A percentile compares a stretch with the other conserved stretches of the same genome.
Evolutionary conservation across 2,797 vertebrate species (phyloP).

Genomic region (Platalea minor): DNA sequence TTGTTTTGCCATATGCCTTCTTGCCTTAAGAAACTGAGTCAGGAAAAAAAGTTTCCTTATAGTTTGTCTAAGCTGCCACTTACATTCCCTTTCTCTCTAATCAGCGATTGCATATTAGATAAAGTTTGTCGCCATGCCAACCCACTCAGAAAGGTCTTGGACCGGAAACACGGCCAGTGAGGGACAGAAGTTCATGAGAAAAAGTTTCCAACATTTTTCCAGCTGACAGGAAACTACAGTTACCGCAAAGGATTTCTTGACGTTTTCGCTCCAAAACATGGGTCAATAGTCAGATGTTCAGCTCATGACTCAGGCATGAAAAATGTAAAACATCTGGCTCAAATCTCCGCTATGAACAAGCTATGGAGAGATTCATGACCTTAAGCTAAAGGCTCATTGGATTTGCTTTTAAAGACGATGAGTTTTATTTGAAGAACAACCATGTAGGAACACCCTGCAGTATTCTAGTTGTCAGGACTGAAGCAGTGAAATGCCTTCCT

Average conservation of each 20-base stretch:
- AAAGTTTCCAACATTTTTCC: conserved; percentile 35
- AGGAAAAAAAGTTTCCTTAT: neutral
- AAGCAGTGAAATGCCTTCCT: neutral
- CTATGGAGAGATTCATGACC: neutral
- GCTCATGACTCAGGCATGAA: conserved; percentile 36
- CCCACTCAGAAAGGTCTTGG: neutral
- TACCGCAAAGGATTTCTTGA: conserved; percentile 29
- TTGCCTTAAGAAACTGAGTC: neutral
- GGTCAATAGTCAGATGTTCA: conserved; percentile 16
- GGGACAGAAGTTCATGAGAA: conserved; percentile 40
- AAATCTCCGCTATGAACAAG: neutral
- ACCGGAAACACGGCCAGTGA: neutral
- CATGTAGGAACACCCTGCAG: neutral
- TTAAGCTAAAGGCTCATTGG: neutral
- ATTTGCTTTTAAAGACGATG: neutral
- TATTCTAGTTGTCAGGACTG: neutral
- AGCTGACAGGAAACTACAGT: conserved; percentile 50
- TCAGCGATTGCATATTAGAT: neutral
- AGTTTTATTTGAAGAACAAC: neutral
- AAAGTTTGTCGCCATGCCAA: neutral
- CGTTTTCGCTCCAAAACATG: neutral
- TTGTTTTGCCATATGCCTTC: neutral
- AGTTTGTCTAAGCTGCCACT: neutral
- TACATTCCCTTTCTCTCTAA: neutral
- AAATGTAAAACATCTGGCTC: conserved; percentile 47